Conservation (phyloP, 2,888 invertebrate genomes). For the Lasioglossum oenotherae region DNA sequence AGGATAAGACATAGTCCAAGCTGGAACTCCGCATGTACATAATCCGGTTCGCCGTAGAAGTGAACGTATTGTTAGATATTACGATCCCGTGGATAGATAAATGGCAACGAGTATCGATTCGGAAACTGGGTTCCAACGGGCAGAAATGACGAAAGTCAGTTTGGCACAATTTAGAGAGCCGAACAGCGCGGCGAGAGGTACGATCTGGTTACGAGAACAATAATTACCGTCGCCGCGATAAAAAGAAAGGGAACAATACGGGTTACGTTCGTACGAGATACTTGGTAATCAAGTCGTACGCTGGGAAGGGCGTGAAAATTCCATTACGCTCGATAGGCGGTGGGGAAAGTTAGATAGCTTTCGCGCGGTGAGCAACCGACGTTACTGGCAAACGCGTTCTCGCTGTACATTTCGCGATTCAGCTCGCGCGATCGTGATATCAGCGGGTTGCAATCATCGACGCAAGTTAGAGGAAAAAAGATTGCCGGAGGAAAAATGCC, state of each 20-base stretch:
- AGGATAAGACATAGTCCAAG: neutral
- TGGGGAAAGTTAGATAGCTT: conserved; percentile 39
- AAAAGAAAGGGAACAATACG: conserved; percentile 27
- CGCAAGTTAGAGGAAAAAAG: conserved; percentile 22
- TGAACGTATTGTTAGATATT: conserved; percentile 28
- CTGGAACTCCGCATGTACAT: neutral
- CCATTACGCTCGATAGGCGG: conserved; percentile 30
- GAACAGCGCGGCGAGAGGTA: neutral
- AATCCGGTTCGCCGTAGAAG: conserved; percentile 17
- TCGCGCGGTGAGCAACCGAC: neutral
- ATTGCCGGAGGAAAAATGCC: conserved; percentile 29
- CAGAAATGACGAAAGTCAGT: conserved; percentile 35
- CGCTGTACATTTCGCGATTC: neutral
- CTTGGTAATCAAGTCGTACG: conserved; percentile 1
- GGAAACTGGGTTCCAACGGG: neutral
- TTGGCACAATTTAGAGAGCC: neutral
- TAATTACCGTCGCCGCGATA: conserved; percentile 14
- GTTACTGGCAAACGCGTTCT: conserved; percentile 5
- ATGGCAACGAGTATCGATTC: conserved; percentile 20
- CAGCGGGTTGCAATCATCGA: conserved; percentile 20
- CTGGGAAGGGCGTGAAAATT: conserved; percentile 54
- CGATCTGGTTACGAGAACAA: conserved; percentile 16
- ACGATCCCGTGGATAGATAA: conserved; percentile 43
- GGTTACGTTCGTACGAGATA: neutral
- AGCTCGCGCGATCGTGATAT: conserved; percentile 22